Percentiles rank a stretch among this genome's conserved stretches.
phyloP scores from a whole-genome alignment of 2,888 invertebrate species.

The Theretra japonica region DNA sequence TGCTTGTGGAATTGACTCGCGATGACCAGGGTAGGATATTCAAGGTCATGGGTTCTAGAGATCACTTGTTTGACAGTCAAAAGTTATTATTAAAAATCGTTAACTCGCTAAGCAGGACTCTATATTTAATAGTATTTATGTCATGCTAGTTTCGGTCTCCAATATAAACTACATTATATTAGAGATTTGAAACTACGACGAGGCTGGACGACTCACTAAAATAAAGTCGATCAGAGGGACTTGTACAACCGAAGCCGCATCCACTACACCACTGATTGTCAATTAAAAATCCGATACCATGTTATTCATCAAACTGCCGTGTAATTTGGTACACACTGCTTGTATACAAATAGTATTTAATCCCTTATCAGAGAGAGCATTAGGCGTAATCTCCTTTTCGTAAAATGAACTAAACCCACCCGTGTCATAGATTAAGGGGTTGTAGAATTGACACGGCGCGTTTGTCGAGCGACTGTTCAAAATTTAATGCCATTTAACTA shows the following conservation, averaged over 20 bases:
- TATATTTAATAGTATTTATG: no score
- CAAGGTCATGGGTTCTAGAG: no score
- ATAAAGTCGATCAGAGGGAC: no score
- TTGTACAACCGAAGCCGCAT: not conserved
- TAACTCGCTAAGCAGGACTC: no score
- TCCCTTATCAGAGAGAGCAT: constrained; percentile 17
- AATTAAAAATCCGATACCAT: not conserved
- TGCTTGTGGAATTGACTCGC: no score
- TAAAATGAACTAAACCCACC: constrained; percentile 16
- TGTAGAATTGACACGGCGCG: constrained; percentile 13
- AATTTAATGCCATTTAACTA: constrained; percentile 20
- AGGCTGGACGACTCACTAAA: no score
- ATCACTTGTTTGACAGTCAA: no score
- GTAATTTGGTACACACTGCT: constrained; percentile 6
- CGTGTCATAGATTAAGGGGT: constrained; percentile 25
- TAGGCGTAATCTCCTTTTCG: constrained; percentile 18
- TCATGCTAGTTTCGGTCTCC: no score
- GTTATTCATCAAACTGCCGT: not conserved
- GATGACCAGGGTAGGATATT: no score
- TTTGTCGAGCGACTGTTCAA: not conserved
- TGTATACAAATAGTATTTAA: constrained; percentile 18
- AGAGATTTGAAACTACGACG: no score
- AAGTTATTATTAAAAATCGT: no score
- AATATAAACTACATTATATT: no score
- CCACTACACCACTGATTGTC: not conserved